Percentiles rank a stretch among this genome's conserved stretches.
Conservation (phyloP, 2,797 vertebrate species). For the Fringilla coelebs region DNA sequence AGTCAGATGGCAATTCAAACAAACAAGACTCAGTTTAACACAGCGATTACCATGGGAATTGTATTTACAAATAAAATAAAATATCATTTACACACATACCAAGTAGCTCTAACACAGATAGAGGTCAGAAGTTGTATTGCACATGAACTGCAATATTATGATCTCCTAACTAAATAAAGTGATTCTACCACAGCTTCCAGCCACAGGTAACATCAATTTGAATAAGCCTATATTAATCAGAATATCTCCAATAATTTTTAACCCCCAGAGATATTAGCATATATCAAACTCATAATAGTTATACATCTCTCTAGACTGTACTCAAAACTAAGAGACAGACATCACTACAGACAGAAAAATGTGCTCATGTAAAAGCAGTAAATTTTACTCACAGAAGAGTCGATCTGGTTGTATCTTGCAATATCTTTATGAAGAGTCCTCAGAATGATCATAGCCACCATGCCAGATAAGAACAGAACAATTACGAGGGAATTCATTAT, state of each 20-base stretch:
- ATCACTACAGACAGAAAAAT: background rate
- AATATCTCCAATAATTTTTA: background rate
- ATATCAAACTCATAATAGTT: background rate
- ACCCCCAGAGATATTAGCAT: background rate
- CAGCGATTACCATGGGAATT: fast-evolving
- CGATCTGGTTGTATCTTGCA: slow-evolving; percentile 90
- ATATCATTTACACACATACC: background rate
- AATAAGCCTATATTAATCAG: background rate
- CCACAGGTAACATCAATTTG: background rate
- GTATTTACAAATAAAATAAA: background rate
- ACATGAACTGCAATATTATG: background rate
- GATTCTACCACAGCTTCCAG: background rate
- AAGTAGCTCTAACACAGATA: background rate
- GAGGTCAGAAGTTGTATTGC: background rate
- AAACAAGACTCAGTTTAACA: background rate
- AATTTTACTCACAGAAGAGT: slow-evolving; percentile 70
- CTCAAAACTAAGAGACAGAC: background rate
- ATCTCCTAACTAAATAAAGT: background rate
- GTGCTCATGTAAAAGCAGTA: background rate
- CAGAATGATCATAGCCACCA: slow-evolving; percentile 92
- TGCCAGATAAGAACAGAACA: slow-evolving; percentile 89
- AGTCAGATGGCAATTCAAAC: background rate
- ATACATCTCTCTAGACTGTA: background rate
- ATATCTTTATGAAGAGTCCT: slow-evolving; percentile 90
- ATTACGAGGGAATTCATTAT: slow-evolving; percentile 94